Evolutionary conservation across 2,113 vertebrate genomes (phyloP).

Genomic region (Pipa parva): DNA sequence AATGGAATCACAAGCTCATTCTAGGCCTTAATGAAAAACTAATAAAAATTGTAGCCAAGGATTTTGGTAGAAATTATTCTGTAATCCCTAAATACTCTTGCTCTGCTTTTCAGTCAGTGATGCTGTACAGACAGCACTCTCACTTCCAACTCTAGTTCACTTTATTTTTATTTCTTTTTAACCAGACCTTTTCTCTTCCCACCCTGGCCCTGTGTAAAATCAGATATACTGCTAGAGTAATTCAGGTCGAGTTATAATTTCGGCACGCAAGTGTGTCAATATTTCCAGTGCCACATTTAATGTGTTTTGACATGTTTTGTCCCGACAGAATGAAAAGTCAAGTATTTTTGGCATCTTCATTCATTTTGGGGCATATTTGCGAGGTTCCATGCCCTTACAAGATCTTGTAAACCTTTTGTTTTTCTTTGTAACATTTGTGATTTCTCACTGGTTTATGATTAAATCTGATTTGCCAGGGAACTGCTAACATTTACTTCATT

Average conservation of each 20-base stretch:
- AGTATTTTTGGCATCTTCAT: background rate
- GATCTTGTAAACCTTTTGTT: background rate
- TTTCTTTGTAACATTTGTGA: background rate
- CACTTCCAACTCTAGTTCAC: background rate
- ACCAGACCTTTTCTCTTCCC: background rate
- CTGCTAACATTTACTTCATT: background rate
- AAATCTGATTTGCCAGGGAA: background rate
- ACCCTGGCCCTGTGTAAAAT: background rate
- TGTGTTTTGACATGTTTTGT: constrained; percentile 8
- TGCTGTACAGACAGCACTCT: background rate
- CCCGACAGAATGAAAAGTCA: background rate
- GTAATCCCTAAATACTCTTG: no score
- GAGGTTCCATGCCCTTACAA: background rate
- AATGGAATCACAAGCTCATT: no score
- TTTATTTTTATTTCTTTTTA: constrained; percentile 1
- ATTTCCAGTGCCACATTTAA: background rate
- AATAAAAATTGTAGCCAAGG: background rate
- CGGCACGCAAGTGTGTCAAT: background rate
- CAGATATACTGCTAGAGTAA: background rate
- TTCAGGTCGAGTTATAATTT: constrained; percentile 3
- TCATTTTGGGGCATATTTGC: constrained; percentile 1
- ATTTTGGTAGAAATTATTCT: background rate
- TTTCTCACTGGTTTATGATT: background rate
- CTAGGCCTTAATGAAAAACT: no score
- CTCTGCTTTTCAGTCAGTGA: background rate